Conservation (phyloP, 2,888 invertebrate species). For the Halocaridina rubra region DNA sequence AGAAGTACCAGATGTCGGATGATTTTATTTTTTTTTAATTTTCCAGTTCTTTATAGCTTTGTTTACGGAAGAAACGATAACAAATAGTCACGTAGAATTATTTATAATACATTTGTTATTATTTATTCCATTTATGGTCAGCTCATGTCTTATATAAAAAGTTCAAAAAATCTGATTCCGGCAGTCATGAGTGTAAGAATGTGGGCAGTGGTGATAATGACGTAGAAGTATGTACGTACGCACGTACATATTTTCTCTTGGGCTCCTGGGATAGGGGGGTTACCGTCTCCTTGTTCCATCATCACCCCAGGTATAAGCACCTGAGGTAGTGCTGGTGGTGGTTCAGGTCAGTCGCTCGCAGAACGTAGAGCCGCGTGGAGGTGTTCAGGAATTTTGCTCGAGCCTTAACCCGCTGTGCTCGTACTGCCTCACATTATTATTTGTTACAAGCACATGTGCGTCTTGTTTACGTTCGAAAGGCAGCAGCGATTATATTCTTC, state of each 20-base stretch:
- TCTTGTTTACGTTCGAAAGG: too few relatives aligned
- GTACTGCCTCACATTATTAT: too few relatives aligned
- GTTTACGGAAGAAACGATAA: too few relatives aligned
- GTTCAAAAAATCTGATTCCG: not conserved
- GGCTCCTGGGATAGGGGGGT: not conserved
- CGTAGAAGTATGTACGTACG: not conserved
- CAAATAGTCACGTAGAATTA: too few relatives aligned
- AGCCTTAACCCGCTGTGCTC: too few relatives aligned
- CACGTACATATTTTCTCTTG: not conserved
- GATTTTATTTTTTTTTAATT: not conserved
- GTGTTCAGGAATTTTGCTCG: too few relatives aligned
- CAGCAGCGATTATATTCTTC: too few relatives aligned
- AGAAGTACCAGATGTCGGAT: not conserved
- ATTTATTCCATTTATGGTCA: too few relatives aligned
- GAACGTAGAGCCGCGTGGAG: not conserved
- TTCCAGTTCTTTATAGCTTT: too few relatives aligned
- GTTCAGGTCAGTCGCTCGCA: not conserved
- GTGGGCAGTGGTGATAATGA: slow-evolving; percentile 26
- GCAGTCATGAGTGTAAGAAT: not conserved
- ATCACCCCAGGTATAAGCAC: not conserved
- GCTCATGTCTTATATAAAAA: too few relatives aligned
- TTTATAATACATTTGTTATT: too few relatives aligned
- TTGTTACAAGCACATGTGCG: not conserved
- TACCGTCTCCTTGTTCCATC: not conserved
- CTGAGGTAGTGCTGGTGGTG: not conserved